These are phyloP conservation scores for Drosophila antonietae DNA, from an alignment of 2,888 invertebrate species.

Conservation along the genomic window DNA sequence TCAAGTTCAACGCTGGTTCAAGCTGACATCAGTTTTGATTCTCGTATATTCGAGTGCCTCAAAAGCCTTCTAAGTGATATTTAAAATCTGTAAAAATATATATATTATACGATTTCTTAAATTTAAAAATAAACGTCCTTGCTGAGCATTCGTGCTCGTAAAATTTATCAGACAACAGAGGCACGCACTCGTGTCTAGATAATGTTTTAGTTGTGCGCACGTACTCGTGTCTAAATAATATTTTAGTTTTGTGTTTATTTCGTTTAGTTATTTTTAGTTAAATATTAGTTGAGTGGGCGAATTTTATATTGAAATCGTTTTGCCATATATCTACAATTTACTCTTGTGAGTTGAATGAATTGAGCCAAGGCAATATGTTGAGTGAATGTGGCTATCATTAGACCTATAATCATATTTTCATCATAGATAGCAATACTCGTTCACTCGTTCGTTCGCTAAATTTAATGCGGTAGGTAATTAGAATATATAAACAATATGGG, in stretches of 20 bases:
- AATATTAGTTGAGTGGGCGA: constrained; percentile 42
- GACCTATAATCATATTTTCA: background rate
- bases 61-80: constrained; percentile 18
- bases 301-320: constrained; percentile 7
- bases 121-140: constrained; percentile 79
- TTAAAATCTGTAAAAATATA: constrained; percentile 18
- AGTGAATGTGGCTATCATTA: constrained; percentile 4
- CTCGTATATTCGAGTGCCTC: constrained; percentile 20
- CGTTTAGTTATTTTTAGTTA: constrained; percentile 60
- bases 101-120: constrained; percentile 3
- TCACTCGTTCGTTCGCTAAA: background rate
- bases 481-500: background rate
- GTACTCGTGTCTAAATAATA: constrained; percentile 35
- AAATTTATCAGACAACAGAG: constrained; percentile 43
- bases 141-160: constrained; percentile 51
- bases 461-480: background rate
- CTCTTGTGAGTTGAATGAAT: constrained; percentile 62
- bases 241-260: constrained; percentile 51
- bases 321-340: background rate
- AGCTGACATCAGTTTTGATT: constrained; percentile 28
- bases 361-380: constrained; percentile 51
- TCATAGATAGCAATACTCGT: background rate
- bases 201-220: constrained; percentile 49
- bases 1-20: constrained; percentile 69
- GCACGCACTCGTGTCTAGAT: constrained; percentile 38